Conservation (phyloP, 1,140 invertebrate genomes). For the Cyphomyrmex costatus region DNA sequence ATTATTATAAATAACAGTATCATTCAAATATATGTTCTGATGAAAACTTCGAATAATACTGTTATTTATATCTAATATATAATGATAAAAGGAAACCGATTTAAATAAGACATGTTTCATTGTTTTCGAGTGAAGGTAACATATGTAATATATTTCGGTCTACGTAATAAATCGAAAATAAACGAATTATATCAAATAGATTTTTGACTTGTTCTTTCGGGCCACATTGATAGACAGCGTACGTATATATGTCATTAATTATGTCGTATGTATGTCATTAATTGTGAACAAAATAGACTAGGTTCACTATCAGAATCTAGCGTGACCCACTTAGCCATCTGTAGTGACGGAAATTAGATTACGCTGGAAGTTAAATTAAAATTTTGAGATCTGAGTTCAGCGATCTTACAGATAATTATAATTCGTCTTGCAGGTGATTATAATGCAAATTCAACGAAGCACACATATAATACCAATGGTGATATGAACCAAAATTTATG, state of each 20-base stretch:
- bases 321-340: conserved; percentile 36
- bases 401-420: conserved; percentile 47
- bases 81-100: not conserved
- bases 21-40: too few relatives aligned
- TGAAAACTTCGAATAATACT: not conserved
- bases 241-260: conserved; percentile 38
- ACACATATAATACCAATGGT: not conserved
- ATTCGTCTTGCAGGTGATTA: conserved; percentile 32
- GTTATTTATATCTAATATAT: not conserved
- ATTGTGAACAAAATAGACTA: conserved; percentile 28
- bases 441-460: not conserved
- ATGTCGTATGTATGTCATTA: conserved; percentile 40
- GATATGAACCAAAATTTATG: conserved; percentile 19
- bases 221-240: not conserved
- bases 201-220: conserved; percentile 6
- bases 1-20: not conserved
- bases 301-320: conserved; percentile 14
- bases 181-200: not conserved
- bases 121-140: not conserved
- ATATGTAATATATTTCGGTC: not conserved
- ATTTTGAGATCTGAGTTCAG: conserved; percentile 42
- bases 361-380: conserved; percentile 53
- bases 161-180: not conserved
- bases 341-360: conserved; percentile 41
- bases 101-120: not conserved